Evolutionary conservation across 53 echinoderm and acorn worm species (phyloP).

Genomic region (Paracentrotus lividus): DNA sequence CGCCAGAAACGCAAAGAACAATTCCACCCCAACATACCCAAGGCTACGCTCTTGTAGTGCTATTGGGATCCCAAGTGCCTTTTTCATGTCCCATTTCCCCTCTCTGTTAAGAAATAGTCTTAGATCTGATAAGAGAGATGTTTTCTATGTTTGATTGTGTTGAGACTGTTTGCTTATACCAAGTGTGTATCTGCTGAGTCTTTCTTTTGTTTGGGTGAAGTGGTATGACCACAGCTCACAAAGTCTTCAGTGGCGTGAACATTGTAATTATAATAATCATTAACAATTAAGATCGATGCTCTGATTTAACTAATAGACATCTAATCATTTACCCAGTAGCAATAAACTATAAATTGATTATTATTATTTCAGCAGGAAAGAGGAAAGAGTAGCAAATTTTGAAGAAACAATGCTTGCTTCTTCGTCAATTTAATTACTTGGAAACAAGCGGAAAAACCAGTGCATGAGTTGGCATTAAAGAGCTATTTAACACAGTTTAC

Average conservation of each 20-base stretch:
- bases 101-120: background rate
- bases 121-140: constrained; percentile 47
- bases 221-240: background rate
- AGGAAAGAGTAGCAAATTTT: background rate
- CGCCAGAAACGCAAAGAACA: constrained; percentile 13
- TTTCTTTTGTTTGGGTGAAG: background rate
- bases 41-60: constrained; percentile 2
- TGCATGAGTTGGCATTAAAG: background rate
- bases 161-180: constrained; percentile 19
- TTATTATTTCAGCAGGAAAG: background rate
- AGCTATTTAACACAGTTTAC: background rate
- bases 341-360: background rate
- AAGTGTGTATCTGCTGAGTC: background rate
- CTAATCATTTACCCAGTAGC: background rate
- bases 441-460: constrained; percentile 21
- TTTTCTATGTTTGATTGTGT: background rate
- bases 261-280: background rate
- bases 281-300: background rate
- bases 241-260: background rate
- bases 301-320: background rate
- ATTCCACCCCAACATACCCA: constrained; percentile 52
- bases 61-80: background rate
- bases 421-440: background rate
- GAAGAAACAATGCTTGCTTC: background rate
- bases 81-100: background rate